Conservation (phyloP, 2,797 vertebrate genomes). For the Silurus aristotelis region DNA sequence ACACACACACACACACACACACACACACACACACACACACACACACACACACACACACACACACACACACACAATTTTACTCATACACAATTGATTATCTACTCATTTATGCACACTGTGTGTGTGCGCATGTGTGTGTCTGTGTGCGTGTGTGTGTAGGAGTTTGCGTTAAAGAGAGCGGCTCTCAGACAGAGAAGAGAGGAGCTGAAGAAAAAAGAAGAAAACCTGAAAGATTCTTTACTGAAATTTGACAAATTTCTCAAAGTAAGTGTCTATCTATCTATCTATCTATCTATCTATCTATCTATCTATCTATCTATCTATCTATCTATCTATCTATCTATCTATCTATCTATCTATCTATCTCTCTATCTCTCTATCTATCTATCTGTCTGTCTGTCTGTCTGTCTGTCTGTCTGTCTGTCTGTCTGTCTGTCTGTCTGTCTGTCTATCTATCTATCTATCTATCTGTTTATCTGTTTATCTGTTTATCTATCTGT, state of each 20-base stretch:
- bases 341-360: neutral
- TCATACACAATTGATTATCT: neutral
- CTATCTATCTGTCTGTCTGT: neutral
- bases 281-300: neutral
- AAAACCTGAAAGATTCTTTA: slow-evolving; percentile 63
- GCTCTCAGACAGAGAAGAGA: slow-evolving; percentile 60
- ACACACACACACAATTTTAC: neutral
- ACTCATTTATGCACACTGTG: neutral
- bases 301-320: neutral
- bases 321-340: neutral
- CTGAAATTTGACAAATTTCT: slow-evolving; percentile 71
- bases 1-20: neutral
- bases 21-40: neutral
- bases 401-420: neutral
- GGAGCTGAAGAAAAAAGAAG: slow-evolving; percentile 63
- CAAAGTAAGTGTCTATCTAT: slow-evolving; percentile 66
- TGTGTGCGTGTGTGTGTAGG: slow-evolving; percentile 64
- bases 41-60: neutral
- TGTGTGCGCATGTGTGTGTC: neutral
- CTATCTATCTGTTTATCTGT: neutral
- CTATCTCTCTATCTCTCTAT: neutral
- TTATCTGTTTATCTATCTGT: neutral
- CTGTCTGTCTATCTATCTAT: neutral
- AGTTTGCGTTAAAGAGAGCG: slow-evolving; percentile 63
- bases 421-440: neutral